Conservation (phyloP, 2,113 vertebrate species). For the Nerophis lumbriciformis region DNA sequence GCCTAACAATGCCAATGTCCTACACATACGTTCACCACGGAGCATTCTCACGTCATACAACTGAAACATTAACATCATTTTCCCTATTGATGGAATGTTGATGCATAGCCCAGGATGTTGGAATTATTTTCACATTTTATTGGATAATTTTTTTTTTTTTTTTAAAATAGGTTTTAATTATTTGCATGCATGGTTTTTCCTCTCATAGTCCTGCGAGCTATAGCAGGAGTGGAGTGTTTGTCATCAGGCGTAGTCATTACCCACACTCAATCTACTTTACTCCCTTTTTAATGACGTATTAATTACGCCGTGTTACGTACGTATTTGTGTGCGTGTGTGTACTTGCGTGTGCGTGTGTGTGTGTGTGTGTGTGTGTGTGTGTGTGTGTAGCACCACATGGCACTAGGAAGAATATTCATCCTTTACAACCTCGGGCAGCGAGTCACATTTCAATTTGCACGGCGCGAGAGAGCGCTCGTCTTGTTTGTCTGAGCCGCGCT, state of each 20-base stretch:
- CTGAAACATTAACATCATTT: no score
- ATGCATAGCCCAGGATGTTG: no score
- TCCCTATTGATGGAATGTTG: no score
- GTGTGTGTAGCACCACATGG: slow-evolving; percentile 73
- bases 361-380: slow-evolving; percentile 57
- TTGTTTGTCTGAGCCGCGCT: slow-evolving; percentile 67
- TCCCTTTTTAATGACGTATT: slow-evolving; percentile 74
- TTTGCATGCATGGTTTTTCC: background rate
- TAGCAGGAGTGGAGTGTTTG: slow-evolving; percentile 1
- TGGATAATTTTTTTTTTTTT: no score
- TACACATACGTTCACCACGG: no score
- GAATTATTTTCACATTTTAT: no score
- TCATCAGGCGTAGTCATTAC: slow-evolving; percentile 32
- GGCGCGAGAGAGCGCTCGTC: slow-evolving; percentile 66
- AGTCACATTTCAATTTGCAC: slow-evolving; percentile 78
- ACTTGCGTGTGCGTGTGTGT: slow-evolving; percentile 5
- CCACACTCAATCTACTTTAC: slow-evolving; percentile 54
- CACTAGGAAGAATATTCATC: slow-evolving; percentile 79
- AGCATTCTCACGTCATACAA: no score
- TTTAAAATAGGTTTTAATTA: no score
- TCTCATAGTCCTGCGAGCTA: background rate
- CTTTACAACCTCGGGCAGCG: slow-evolving; percentile 77
- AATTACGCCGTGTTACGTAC: slow-evolving; percentile 73
- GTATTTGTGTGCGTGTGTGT: slow-evolving; percentile 28
- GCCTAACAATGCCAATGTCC: no score